Base-by-base conservation (phyloP, 1,140 invertebrate genomes). In the Platorchestia sp. region DNA sequence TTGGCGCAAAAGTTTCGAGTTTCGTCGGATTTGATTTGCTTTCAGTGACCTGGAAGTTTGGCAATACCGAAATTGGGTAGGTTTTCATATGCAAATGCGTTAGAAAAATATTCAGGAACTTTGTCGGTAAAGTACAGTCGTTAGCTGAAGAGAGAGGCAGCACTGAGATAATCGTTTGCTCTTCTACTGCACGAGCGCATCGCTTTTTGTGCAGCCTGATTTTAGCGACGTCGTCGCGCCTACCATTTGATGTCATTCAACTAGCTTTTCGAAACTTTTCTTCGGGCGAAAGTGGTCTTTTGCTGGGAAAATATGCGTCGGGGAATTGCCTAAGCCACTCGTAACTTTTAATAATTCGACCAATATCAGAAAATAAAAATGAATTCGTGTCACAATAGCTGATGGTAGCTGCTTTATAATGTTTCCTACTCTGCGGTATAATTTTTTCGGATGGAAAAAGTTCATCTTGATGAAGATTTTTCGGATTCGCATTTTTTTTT, bases 1-100 rank as follows among this genome's bases (percentile, higher is more conserved):
- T 93, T 93, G 45, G 45, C 43, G 19, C 44, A 10, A 44, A 93
- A 93, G 91, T 93, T 47, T 45, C 6, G 45, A 93, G 19, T 93
- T 93, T 93, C 43, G 91, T 44, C 43, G 40, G 91, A 93, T 93
- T 93, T 93, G 91, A 44, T 93, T 93, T 93, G 91, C 87, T 93
- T 93, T 93, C 91, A 93, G 91, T 93, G 91, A 93, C 45, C 43
- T 93, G 45, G 43, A 93, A 93, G 91, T 93, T 93, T n/a, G 91
- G 45, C 45, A 45, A 45, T 93, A 45, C 45, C 44, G 40, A 93
- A 93, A 93, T 93, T 93, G 40, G 45, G 40, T 40, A 44, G 91
- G 45, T 45, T 93, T 93, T 93, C 91, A 45, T 36, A 47, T 93
- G 91, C 91, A 45, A 93, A 93, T 93, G 10, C 47, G 91, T 45